Conservation (phyloP, 2,797 vertebrate species). For the Typhlichthys eigenmanni region DNA sequence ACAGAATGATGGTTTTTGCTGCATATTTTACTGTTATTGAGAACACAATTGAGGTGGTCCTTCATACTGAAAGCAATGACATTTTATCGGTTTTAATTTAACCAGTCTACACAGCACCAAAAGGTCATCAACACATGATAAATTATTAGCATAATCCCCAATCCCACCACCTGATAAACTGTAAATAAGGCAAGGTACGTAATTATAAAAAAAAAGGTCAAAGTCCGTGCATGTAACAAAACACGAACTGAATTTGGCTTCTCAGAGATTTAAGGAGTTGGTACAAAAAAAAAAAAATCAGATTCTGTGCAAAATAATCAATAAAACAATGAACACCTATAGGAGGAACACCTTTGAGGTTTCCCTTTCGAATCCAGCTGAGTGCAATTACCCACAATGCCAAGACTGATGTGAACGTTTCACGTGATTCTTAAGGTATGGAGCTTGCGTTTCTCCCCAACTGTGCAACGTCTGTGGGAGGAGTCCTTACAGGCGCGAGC, state of each 20-base stretch:
- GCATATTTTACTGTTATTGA: constrained; percentile 16
- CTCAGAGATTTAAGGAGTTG: constrained; percentile 40
- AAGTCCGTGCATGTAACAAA: constrained; percentile 58
- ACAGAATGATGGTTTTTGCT: constrained; percentile 30
- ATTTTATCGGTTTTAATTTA: constrained; percentile 35
- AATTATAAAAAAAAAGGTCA: constrained; percentile 38
- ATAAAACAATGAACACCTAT: constrained; percentile 34
- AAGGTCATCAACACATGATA: constrained; percentile 37
- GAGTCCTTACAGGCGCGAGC: constrained; percentile 40
- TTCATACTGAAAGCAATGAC: constrained; percentile 30
- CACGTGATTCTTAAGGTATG: constrained; percentile 20
- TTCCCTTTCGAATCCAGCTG: constrained; percentile 46
- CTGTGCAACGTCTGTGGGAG: constrained; percentile 16
- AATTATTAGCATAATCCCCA: constrained; percentile 25
- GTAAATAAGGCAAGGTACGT: constrained; percentile 67
- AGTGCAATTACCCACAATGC: constrained; percentile 22
- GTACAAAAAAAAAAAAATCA: constrained; percentile 46
- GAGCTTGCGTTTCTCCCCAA: constrained; percentile 8
- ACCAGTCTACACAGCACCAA: constrained; percentile 49
- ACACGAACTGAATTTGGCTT: constrained; percentile 58
- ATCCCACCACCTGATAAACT: constrained; percentile 57
- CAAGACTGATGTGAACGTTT: constrained; percentile 26
- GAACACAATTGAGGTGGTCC: constrained; percentile 30
- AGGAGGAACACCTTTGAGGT: constrained; percentile 41
- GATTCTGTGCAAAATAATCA: constrained; percentile 62